A percentile compares a stretch with the other conserved stretches of the same genome.
phyloP scores from a whole-genome alignment of 2,113 vertebrate species.

The Talpa occidentalis region DNA sequence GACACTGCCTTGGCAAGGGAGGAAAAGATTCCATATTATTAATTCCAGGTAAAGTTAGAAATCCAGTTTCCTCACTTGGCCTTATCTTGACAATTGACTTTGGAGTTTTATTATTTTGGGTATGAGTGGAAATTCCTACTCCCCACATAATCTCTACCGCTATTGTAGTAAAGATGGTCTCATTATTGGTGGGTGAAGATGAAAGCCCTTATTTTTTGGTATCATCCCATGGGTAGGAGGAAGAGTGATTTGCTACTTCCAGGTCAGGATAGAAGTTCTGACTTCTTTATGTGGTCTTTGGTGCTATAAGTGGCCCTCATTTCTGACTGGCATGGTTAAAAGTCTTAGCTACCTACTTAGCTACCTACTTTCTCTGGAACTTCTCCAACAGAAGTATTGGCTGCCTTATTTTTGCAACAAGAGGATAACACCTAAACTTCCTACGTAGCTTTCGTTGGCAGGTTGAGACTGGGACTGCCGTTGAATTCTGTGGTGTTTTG shows the following conservation, averaged over 20 bases:
- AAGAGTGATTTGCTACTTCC: neutral
- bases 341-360: neutral
- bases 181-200: neutral
- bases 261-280: neutral
- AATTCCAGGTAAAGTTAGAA: neutral
- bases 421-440: neutral
- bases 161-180: neutral
- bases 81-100: neutral
- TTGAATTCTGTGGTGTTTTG: neutral
- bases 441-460: neutral
- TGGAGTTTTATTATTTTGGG: neutral
- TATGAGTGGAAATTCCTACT: neutral
- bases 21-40: neutral
- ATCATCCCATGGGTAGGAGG: neutral
- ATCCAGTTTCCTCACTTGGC: neutral
- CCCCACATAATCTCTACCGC: neutral
- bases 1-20: neutral
- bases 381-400: neutral
- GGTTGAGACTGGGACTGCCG: neutral
- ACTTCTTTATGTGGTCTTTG: neutral
- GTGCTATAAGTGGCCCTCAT: neutral
- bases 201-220: neutral
- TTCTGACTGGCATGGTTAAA: neutral
- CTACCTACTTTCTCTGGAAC: neutral
- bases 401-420: neutral